Evolutionary conservation across 2,888 invertebrate genomes (phyloP).

Genomic region (Meliscaeva auricollis): DNA sequence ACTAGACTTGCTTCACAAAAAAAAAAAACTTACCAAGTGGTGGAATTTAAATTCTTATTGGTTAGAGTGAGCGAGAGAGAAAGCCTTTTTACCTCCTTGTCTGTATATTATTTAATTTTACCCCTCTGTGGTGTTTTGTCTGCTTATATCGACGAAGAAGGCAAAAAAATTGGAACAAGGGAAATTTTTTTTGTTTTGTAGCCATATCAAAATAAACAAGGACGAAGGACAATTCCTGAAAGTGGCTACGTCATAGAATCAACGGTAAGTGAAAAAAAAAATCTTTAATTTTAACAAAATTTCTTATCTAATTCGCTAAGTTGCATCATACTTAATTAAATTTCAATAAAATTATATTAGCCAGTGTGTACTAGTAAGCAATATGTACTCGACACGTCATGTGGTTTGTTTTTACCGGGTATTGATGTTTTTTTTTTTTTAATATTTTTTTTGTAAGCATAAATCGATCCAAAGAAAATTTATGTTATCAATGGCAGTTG

Average conservation of each 20-base stretch:
- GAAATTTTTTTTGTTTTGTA: slow-evolving; percentile 26
- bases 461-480: neutral
- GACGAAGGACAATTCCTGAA: slow-evolving; percentile 70
- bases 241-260: slow-evolving; percentile 55
- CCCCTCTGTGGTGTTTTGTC: slow-evolving; percentile 40
- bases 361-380: neutral
- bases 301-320: slow-evolving; percentile 18
- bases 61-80: slow-evolving; percentile 65
- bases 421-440: neutral
- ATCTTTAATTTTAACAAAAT: neutral
- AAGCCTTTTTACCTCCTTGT: slow-evolving; percentile 41
- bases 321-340: slow-evolving; percentile 45
- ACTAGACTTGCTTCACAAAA: neutral
- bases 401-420: slow-evolving; percentile 32
- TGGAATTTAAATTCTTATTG: slow-evolving; percentile 51
- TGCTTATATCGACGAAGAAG: neutral
- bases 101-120: slow-evolving; percentile 44
- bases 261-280: slow-evolving; percentile 56
- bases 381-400: slow-evolving; percentile 22
- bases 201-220: slow-evolving; percentile 37
- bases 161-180: slow-evolving; percentile 36
- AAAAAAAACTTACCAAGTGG: slow-evolving; percentile 43
- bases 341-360: neutral
- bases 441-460: neutral
- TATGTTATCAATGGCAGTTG: neutral